These are phyloP conservation scores for Rafetus swinhoei DNA, from an alignment of 2,113 vertebrate genomes.

Conservation along the genomic window DNA sequence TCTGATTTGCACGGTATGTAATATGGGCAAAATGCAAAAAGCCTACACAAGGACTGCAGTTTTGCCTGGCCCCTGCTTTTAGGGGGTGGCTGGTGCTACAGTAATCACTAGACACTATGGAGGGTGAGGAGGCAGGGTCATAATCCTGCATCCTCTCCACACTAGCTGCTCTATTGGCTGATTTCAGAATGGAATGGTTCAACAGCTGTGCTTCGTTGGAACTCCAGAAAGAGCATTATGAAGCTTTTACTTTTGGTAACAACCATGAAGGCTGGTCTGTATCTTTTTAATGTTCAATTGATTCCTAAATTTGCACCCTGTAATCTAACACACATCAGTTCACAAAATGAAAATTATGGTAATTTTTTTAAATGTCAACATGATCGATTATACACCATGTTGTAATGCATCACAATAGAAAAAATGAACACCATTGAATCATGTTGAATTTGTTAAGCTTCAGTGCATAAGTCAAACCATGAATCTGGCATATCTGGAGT, in stretches of 20 bases:
- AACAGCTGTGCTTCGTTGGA: neutral
- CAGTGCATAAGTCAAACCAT: fast-evolving
- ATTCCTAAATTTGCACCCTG: fast-evolving
- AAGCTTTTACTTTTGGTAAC: neutral
- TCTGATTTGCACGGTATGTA: neutral
- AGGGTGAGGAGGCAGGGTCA: neutral
- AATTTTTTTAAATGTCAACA: neutral
- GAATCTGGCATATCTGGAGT: fast-evolving
- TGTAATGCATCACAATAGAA: neutral
- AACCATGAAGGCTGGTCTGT: neutral
- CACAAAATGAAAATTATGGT: neutral
- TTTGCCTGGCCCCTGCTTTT: too few relatives aligned
- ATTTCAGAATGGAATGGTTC: neutral
- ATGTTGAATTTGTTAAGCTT: neutral
- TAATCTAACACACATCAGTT: fast-evolving
- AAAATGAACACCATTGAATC: neutral
- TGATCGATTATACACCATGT: neutral
- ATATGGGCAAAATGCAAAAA: neutral
- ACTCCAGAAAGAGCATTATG: neutral
- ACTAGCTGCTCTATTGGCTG: fast-evolving
- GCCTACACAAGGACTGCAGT: neutral
- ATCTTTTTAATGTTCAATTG: fast-evolving
- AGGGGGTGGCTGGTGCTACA: neutral
- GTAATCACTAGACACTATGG: neutral
- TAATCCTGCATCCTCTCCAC: neutral